Base-by-base conservation (phyloP, 2,888 invertebrate species). In the Drosophila paramelanica region DNA sequence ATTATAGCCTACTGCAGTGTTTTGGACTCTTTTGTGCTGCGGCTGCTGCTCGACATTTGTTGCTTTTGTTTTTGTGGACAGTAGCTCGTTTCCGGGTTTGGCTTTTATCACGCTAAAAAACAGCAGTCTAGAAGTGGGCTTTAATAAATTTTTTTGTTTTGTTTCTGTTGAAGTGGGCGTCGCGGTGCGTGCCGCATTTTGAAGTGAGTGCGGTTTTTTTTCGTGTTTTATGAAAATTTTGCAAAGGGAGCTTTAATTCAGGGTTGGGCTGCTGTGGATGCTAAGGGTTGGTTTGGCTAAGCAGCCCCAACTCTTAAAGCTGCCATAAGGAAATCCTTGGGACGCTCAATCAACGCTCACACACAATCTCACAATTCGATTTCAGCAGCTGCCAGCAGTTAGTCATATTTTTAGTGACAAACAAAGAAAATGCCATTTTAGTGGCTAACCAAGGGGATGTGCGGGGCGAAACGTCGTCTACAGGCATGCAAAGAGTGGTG, bases 331-430 rank as follows among this genome's bases (percentile, higher is more conserved):
- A 71, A 57, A 73, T 76, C 50, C 67, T 67, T 55, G 57, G 71
- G 67, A 73, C 73, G 77, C 79, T 83, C 89, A 81, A 87, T 89
- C 85, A 84, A 73, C 66, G 41, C 51, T 36, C 36, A 52, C 62
- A 52, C 62, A 55, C 78, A 49, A 69, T 27, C 67, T 39, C 62
- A 43, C 57, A 74, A 77, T 71, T 80, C 76, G 74, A 79, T 77
- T 88, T 55, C 69, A 62, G 64, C 69, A 62, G 62, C 27, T 47
- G 51, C n/a, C 69, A 41, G 72, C 82, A 75, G 78, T 88, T 89
- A 88, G 88, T 85, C 85, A 85, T 89, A 83, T 66, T 80, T 71
- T 66, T 68, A 61, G 67, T 77, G 64, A 52, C 73, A 76, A 75
- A 68, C 65, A 72, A 67, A 56, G 64, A 67, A 69, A 73, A 59